These are phyloP conservation scores for Scolopax bukidnonensis DNA, from an alignment of 2,797 vertebrate species.

Conservation along the genomic window DNA sequence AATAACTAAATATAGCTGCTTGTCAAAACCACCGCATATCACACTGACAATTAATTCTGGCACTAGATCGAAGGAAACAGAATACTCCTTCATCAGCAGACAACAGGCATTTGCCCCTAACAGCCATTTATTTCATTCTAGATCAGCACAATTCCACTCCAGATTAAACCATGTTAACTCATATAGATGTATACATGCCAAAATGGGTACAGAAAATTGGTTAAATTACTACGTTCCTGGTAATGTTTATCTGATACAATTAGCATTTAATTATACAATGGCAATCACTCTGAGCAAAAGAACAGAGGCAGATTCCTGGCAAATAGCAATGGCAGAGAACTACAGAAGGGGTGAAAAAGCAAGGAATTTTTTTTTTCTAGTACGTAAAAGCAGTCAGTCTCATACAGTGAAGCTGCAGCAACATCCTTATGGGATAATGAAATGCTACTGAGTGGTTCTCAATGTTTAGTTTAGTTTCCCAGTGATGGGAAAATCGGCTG, in stretches of 20 bases:
- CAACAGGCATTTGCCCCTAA: background rate
- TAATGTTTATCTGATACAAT: background rate
- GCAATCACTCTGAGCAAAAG: background rate
- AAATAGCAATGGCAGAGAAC: background rate
- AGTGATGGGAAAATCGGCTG: background rate
- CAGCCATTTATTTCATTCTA: background rate
- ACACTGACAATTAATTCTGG: background rate
- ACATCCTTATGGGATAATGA: background rate
- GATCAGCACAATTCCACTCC: background rate
- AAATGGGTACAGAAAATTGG: background rate
- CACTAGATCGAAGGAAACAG: background rate
- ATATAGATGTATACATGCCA: accelerated
- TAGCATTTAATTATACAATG: background rate
- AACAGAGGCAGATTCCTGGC: background rate
- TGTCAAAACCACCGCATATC: background rate
- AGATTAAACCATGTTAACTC: background rate
- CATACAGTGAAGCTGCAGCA: background rate
- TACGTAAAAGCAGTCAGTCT: background rate
- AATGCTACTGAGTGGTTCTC: background rate
- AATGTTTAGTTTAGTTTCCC: background rate
- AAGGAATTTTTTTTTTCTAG: background rate
- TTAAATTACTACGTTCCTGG: background rate
- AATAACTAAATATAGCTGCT: background rate
- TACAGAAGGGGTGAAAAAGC: background rate
- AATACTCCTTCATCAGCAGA: background rate